A percentile compares a stretch with the other conserved stretches of the same genome.
Conservation (phyloP, 2,113 vertebrate genomes). For the Tricholaema leucomelas region DNA sequence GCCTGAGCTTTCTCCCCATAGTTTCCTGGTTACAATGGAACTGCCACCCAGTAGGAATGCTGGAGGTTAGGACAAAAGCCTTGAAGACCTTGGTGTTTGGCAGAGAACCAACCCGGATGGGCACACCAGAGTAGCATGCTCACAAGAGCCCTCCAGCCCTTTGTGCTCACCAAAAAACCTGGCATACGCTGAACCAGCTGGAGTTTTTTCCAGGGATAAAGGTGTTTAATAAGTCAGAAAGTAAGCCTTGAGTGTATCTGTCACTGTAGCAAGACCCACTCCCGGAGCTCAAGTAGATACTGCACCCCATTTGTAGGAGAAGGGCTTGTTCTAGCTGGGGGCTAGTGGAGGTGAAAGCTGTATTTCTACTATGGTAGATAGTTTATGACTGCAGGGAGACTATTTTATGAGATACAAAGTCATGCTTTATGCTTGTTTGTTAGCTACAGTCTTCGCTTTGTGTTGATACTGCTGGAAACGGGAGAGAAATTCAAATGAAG, state of each 20-base stretch:
- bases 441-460: not conserved
- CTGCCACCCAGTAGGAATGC: not conserved
- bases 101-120: not conserved
- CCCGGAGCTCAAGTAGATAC: not conserved
- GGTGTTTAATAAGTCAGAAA: not conserved
- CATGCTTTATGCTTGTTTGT: not conserved
- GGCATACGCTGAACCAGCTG: not conserved
- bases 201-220: not conserved
- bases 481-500: not conserved
- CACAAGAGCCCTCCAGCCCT: not conserved
- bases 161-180: not conserved
- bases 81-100: slow-evolving; percentile 12
- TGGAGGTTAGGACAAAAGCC: not conserved
- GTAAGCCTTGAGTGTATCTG: not conserved
- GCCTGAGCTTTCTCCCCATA: not conserved
- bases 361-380: not conserved
- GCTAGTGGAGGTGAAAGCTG: not conserved
- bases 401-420: not conserved
- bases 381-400: not conserved
- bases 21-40: not conserved
- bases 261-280: not conserved
- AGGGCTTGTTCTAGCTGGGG: not conserved
- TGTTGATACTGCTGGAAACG: not conserved
- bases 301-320: not conserved
- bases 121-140: not conserved